phyloP scores from a whole-genome alignment of 2,797 vertebrate genomes.

The Semotilus atromaculatus region DNA sequence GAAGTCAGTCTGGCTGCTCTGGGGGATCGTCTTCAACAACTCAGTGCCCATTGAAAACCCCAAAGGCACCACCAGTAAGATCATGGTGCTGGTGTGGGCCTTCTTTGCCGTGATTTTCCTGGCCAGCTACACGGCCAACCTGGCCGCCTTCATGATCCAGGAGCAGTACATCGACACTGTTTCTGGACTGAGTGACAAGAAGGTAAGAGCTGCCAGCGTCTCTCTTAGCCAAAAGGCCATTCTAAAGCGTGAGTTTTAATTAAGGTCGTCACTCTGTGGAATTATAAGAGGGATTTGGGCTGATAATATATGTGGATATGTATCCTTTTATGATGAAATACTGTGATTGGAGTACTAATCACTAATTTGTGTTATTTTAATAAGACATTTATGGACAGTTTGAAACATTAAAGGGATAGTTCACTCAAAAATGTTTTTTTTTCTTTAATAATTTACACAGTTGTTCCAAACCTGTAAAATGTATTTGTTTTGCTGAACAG shows the following conservation, averaged over 20 bases:
- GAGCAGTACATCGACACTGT: constrained; percentile 98
- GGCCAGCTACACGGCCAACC: constrained; percentile 96
- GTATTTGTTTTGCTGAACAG: too few relatives aligned
- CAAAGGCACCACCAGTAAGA: constrained; percentile 96
- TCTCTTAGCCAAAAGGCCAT: background rate
- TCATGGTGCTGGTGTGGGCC: constrained; percentile 99
- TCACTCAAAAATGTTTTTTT: background rate
- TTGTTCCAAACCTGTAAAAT: too few relatives aligned
- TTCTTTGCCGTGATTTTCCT: constrained; percentile 99
- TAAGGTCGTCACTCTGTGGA: background rate
- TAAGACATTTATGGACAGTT: constrained; percentile 11
- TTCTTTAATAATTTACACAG: background rate
- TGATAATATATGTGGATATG: background rate
- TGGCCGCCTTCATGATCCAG: constrained; percentile 99
- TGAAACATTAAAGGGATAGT: constrained; percentile 2
- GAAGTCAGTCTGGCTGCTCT: constrained; percentile 97
- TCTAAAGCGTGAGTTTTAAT: background rate
- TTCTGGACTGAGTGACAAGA: constrained; percentile 95
- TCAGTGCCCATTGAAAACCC: constrained; percentile 97
- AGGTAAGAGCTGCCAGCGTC: constrained; percentile 77
- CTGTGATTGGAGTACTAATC: constrained; percentile 16
- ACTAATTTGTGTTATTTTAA: background rate
- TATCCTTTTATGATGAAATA: constrained; percentile 17
- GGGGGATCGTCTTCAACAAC: constrained; percentile 98
- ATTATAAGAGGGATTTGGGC: background rate